phyloP scores from a whole-genome alignment of 2,113 vertebrate species.

The Chaetura pelagica region DNA sequence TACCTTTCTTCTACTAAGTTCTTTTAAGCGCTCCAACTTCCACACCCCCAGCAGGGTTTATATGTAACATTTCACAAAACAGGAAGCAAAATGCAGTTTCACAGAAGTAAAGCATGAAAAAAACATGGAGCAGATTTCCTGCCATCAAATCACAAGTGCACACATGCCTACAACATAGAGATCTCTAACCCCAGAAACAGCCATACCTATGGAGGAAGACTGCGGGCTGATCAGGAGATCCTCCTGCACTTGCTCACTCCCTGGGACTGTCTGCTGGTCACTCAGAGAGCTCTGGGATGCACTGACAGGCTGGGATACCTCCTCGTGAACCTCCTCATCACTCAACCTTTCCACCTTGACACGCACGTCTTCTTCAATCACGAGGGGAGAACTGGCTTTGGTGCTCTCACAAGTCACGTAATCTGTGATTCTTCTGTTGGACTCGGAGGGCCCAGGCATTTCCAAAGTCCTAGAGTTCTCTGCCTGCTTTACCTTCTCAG shows the following conservation, averaged over 20 bases:
- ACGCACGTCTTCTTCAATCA: constrained; percentile 89
- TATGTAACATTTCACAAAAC: background rate
- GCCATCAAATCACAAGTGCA: background rate
- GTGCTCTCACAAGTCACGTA: constrained; percentile 95
- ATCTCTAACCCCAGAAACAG: background rate
- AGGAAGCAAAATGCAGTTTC: background rate
- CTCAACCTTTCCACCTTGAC: constrained; percentile 97
- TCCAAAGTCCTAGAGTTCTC: constrained; percentile 93
- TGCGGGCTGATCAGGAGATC: constrained; percentile 98
- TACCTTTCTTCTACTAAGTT: background rate
- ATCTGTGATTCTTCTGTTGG: constrained; percentile 85
- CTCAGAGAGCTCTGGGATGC: constrained; percentile 96
- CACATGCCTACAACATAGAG: rapidly evolving
- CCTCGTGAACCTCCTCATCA: constrained; percentile 95
- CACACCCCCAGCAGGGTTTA: rapidly evolving
- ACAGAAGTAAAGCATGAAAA: background rate
- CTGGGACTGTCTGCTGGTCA: constrained; percentile 97
- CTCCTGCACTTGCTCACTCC: constrained; percentile 96
- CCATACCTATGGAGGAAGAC: constrained; percentile 95
- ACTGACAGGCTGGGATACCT: constrained; percentile 91
- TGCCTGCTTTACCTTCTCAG: constrained; percentile 91
- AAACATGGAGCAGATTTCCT: rapidly evolving
- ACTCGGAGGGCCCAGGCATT: constrained; percentile 85
- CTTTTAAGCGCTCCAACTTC: background rate
- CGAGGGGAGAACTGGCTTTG: constrained; percentile 82